Evolutionary conservation across 2,797 vertebrate species (phyloP), one percentile per base, ranked within the genome.

Genomic region (Tenualosa thibaudeaui): DNA sequence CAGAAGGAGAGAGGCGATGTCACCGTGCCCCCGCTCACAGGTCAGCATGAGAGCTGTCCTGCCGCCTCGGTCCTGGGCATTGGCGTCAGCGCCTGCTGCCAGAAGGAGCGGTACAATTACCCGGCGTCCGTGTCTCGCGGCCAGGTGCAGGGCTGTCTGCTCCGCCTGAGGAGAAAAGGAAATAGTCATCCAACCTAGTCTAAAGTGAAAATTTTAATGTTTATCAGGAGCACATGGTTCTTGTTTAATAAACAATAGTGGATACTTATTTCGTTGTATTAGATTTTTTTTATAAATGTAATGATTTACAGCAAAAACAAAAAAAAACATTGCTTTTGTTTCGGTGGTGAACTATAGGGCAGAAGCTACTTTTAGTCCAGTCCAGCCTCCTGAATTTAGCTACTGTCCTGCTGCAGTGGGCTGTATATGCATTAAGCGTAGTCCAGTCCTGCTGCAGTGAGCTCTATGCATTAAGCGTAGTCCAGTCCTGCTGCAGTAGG

Each of bases 71-170:
- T 99, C 98, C 91, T 97, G 97, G 87, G 96, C 92, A 91, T 99
- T 98, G 24, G 97, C 88, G 0, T 98, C 95, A 0, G 97, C 98
- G 24, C 94, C 96, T 54, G 95, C 96, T 89, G 95, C 93, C 91
- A 99, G 93, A 58, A 99, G 93, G 10, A 97, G 96, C 50, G 93
- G 94, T 37, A 98, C 97, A 96, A 97, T 98, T 92, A 97, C 96
- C 0, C 94, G 95, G 19, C 97, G 91, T 15, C 97, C 97, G 0
- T 99, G 97, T 89, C 96, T 96, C 54, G 98, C 97, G 0, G 96
- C 97, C 92, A 99, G 92, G 93, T 99, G 98, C 89, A 99, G 93
- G 0, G 98, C 97, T 0, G 97, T 99, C 91, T 97, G 98, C 19
- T 98, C 98, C 0, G 94, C 94, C 96, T 96, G 92, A n/a, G 60